A percentile compares a stretch with the other conserved stretches of the same genome.
Conservation (phyloP, 2,888 invertebrate species). For the Leptodirus hochenwartii region DNA sequence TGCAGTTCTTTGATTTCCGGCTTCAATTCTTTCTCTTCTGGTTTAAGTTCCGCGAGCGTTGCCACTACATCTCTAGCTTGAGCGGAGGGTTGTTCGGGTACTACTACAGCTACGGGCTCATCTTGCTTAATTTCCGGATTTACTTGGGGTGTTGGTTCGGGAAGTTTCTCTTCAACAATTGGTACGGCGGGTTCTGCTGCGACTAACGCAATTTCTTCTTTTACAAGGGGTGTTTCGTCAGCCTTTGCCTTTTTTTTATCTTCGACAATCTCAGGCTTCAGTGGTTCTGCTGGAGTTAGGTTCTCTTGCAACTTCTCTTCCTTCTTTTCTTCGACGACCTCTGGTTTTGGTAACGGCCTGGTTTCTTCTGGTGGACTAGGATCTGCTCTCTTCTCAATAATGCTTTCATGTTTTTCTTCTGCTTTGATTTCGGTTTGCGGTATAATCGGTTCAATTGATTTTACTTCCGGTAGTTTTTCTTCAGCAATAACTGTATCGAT, state of each 20-base stretch:
- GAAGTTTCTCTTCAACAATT: conserved; percentile 12
- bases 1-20: conserved; percentile 15
- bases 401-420: no score
- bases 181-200: conserved; percentile 15
- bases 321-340: conserved; percentile 6
- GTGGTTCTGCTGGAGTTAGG: conserved; percentile 20
- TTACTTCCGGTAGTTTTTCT: conserved; percentile 13
- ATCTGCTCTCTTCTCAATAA: conserved; percentile 5
- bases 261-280: conserved; percentile 3
- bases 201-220: conserved; percentile 2
- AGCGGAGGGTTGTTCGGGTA: conserved; percentile 7
- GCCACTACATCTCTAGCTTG: conserved; percentile 13
- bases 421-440: conserved; percentile 14
- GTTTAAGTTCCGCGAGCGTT: conserved; percentile 21
- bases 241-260: conserved; percentile 9
- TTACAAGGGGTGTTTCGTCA: conserved; percentile 11
- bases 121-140: conserved; percentile 18
- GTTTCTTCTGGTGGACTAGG: no score
- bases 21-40: conserved; percentile 15
- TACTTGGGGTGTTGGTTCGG: neutral
- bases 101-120: conserved; percentile 18
- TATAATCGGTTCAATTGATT: no score
- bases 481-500: conserved; percentile 18
- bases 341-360: conserved; percentile 18
- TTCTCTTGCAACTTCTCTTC: conserved; percentile 23